Percentiles rank a stretch among this genome's conserved stretches.
Evolutionary conservation across 2,888 invertebrate genomes (phyloP).

Genomic region (Campoplex nolae): DNA sequence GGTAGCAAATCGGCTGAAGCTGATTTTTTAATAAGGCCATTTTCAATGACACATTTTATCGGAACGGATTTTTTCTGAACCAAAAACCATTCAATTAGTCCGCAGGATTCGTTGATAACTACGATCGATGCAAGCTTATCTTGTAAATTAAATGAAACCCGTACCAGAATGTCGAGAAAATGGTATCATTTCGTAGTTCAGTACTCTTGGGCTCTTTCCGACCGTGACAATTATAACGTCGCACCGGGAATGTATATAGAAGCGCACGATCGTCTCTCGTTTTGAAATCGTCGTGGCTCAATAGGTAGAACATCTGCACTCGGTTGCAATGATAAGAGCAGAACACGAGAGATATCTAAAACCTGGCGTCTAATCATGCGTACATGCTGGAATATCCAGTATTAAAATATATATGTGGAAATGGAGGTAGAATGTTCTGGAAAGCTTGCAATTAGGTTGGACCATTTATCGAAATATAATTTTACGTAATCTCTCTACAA

Average conservation of each 20-base stretch:
- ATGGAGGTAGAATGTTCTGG: slow-evolving; percentile 18
- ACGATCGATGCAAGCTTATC: slow-evolving; percentile 44
- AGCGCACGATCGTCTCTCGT: slow-evolving; percentile 46
- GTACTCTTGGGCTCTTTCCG: slow-evolving; percentile 15
- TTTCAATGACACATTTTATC: neutral
- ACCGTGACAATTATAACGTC: slow-evolving; percentile 64
- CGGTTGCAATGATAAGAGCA: slow-evolving; percentile 51
- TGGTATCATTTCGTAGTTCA: slow-evolving; percentile 21
- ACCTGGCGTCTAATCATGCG: slow-evolving; percentile 57
- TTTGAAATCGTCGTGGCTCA: slow-evolving; percentile 56
- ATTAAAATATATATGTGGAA: slow-evolving; percentile 16
- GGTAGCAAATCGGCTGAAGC: neutral
- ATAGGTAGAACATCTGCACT: slow-evolving; percentile 46
- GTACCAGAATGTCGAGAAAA: slow-evolving; percentile 30
- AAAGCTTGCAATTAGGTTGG: slow-evolving; percentile 42
- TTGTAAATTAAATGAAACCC: slow-evolving; percentile 57
- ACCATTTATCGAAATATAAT: slow-evolving; percentile 63
- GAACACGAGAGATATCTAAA: slow-evolving; percentile 46
- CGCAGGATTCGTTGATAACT: slow-evolving; percentile 3
- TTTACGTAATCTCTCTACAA: slow-evolving; percentile 53
- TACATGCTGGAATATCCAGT: slow-evolving; percentile 7
- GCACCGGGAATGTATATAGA: slow-evolving; percentile 8
- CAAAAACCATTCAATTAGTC: slow-evolving; percentile 13
- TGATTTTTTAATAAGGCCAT: neutral
- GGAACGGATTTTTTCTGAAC: neutral